Conservation (phyloP, 2,888 invertebrate genomes). For the Troides helena region DNA sequence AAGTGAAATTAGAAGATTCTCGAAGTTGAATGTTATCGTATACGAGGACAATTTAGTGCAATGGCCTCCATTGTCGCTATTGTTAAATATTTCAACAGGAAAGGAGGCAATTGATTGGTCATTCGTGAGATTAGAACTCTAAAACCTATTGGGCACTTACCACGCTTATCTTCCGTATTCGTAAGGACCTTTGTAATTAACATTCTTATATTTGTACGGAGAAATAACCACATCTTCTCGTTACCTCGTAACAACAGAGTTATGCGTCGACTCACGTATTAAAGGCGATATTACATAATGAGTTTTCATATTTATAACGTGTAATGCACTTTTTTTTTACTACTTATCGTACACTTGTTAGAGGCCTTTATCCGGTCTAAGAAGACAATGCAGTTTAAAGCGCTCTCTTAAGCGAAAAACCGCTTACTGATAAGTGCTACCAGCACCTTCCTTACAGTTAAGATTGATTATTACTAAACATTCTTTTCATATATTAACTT, state of each 20-base stretch:
- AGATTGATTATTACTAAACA: too few relatives aligned
- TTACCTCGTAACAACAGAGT: slow-evolving; percentile 28
- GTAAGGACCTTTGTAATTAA: slow-evolving; percentile 68
- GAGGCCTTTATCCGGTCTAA: not conserved
- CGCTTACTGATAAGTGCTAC: not conserved
- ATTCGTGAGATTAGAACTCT: slow-evolving; percentile 14
- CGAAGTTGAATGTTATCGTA: not conserved
- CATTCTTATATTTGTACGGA: slow-evolving; percentile 56
- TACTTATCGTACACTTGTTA: slow-evolving; percentile 1
- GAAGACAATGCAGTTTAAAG: not conserved
- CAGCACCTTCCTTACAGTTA: not conserved
- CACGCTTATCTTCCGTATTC: slow-evolving; percentile 33
- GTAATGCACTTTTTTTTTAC: slow-evolving; percentile 1
- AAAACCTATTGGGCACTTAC: slow-evolving; percentile 7
- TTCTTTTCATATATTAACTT: too few relatives aligned
- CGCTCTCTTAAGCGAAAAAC: not conserved
- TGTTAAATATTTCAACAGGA: slow-evolving; percentile 14
- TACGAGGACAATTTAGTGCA: slow-evolving; percentile 19
- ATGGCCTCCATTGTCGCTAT: slow-evolving; percentile 11
- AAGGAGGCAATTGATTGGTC: slow-evolving; percentile 8
- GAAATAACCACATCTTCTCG: slow-evolving; percentile 18
- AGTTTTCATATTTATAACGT: slow-evolving; percentile 9
- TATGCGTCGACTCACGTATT: slow-evolving; percentile 24
- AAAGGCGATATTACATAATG: slow-evolving; percentile 3
- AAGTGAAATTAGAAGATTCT: too few relatives aligned